Base-by-base conservation (phyloP, 2,113 vertebrate species). In the Rana temporaria region DNA sequence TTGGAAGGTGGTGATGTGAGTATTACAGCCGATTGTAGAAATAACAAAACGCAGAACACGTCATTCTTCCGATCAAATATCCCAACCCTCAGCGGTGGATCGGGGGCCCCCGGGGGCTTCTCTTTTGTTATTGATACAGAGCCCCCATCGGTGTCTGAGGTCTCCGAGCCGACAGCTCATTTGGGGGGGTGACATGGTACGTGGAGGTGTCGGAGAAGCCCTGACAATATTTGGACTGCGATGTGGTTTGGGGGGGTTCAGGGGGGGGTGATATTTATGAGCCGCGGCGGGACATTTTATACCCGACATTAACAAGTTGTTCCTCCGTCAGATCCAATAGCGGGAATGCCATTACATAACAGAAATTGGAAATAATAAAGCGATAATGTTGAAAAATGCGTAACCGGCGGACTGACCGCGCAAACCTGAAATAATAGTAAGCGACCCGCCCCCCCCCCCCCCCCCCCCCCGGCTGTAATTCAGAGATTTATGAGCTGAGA, bases 181-280 rank as follows among this genome's bases (percentile, higher is more conserved):
- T 85, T 71, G 84, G 86, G 83, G 4, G n/a, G 26, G 26, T 88
- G 85, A 87, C 86, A 87, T 85, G 76, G 86, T 81, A 84, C 88
- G 86, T 80, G 62, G 9, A 79, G 42, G 55, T 79, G 85, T 81
- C 86, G 82, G 81, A 81, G 68, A 85, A 84, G 82, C 84, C 83
- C 68, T 30, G 88, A 85, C 86, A 91, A 89, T 88, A 87, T 90
- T 87, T 87, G 84, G 91, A 80, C 87, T 86, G 87, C 89, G 84
- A 70, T 82, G 70, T n/a, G 81, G 84, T 81, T 11, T 53, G 38
- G 62, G 84, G 60, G 82, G 85, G n/a, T 42, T 11, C 9, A 4
- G 42, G 18, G n/a, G 42, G 18, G n/a, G n/a, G n/a, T n/a, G 85
- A 55, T 89, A 63, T 90, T 89, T 86, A 83, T 90, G 90, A 86